Evolutionary conservation across 1,140 invertebrate species (phyloP).

Genomic region (Probaryconus sp.): DNA sequence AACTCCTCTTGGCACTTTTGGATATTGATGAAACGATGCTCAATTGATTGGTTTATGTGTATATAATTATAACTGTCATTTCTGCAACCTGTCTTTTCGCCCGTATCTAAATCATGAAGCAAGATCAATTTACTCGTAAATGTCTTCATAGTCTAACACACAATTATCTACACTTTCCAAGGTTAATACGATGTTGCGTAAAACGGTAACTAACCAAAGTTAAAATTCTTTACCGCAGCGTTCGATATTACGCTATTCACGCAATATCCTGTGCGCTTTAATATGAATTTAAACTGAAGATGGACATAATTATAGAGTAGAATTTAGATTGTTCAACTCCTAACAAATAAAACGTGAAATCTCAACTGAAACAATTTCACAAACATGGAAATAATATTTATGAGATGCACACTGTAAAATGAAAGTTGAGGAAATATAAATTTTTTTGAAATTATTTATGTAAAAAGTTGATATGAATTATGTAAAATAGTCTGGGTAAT

Average conservation of each 20-base stretch:
- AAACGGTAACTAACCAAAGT: constrained; percentile 45
- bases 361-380: no score
- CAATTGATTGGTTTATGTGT: constrained; percentile 28
- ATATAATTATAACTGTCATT: constrained; percentile 38
- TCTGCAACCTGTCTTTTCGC: constrained; percentile 26
- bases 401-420: no score
- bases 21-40: constrained; percentile 13
- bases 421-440: no score
- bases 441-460: no score
- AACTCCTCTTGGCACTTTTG: no score
- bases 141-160: constrained; percentile 51
- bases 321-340: no score
- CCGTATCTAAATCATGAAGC: constrained; percentile 41
- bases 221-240: constrained; percentile 30
- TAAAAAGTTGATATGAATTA: no score
- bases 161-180: constrained; percentile 59
- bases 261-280: constrained; percentile 45
- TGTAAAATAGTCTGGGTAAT: no score
- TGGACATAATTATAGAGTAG: neutral
- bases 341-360: no score
- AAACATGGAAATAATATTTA: no score
- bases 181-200: constrained; percentile 48
- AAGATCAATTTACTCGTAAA: constrained; percentile 47
- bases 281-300: constrained; percentile 18
- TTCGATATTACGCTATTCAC: constrained; percentile 46